Conservation (phyloP, 2,797 vertebrate species). For the Adrianichthys oophorus region DNA sequence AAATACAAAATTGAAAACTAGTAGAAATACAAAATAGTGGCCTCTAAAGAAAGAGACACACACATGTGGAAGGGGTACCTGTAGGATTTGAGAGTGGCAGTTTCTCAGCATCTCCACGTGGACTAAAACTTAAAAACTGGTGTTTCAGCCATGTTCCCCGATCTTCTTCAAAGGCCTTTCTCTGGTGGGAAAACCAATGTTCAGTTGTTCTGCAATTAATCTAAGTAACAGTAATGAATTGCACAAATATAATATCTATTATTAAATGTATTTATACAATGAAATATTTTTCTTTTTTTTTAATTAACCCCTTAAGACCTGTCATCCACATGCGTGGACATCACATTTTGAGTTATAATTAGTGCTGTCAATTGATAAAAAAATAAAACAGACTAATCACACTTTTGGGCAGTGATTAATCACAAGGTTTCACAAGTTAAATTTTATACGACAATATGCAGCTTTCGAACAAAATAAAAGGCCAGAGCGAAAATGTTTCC, state of each 20-base stretch:
- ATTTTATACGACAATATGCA: no score
- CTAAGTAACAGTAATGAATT: not conserved
- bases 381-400: no score
- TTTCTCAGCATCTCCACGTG: constrained; percentile 70
- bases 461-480: no score
- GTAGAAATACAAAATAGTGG: not conserved
- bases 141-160: constrained; percentile 79
- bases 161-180: constrained; percentile 78
- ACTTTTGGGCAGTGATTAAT: no score
- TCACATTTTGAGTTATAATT: no score
- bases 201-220: not conserved
- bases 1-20: no score
- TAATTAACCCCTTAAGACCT: no score
- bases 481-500: no score
- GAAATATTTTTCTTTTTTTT: no score
- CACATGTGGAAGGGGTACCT: constrained; percentile 71
- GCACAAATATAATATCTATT: not conserved
- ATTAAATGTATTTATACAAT: not conserved
- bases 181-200: constrained; percentile 51
- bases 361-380: no score
- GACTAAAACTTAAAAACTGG: constrained; percentile 78
- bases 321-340: no score
- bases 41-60: constrained; percentile 34
- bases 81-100: constrained; percentile 59
- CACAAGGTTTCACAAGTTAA: no score